Conservation (phyloP, 1,140 invertebrate genomes). For the Heterodera carotae region DNA sequence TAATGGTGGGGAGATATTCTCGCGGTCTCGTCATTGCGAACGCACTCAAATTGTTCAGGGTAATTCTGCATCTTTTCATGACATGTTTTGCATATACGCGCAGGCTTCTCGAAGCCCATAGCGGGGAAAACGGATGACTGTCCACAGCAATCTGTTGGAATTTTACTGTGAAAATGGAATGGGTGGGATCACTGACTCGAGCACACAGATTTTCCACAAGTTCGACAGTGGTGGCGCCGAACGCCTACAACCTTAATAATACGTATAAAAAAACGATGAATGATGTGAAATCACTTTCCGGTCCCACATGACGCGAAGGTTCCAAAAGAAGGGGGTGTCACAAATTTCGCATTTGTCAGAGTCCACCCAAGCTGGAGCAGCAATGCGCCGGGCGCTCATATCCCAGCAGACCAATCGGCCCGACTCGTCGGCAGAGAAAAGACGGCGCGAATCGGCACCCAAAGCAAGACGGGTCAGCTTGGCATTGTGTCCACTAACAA, state of each 20-base stretch:
- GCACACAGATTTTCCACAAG: constrained; percentile 89
- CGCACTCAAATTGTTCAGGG: constrained; percentile 66
- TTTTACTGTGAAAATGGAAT: constrained; percentile 6
- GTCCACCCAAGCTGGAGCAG: constrained; percentile 90
- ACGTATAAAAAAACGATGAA: background rate
- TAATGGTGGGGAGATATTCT: constrained; percentile 34
- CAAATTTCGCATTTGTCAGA: constrained; percentile 90
- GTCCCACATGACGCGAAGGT: constrained; percentile 95
- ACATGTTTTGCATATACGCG: constrained; percentile 90
- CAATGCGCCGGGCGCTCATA: constrained; percentile 78
- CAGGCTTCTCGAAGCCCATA: constrained; percentile 97
- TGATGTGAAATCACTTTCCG: constrained; percentile 74
- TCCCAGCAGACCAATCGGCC: constrained; percentile 91
- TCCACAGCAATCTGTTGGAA: constrained; percentile 80
- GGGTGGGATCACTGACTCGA: constrained; percentile 16
- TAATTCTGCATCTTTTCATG: constrained; percentile 68
- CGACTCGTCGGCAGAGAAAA: constrained; percentile 93
- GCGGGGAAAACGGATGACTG: constrained; percentile 83
- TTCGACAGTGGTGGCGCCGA: constrained; percentile 70
- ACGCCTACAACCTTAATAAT: constrained; percentile 54
- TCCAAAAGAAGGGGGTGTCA: constrained; percentile 88
- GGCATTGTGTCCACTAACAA: constrained; percentile 67
- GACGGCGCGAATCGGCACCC: constrained; percentile 76
- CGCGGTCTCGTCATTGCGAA: too few relatives aligned
- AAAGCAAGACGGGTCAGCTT: constrained; percentile 73